Evolutionary conservation across 2,797 vertebrate genomes (phyloP).

Genomic region (Typhlichthys subterraneus): DNA sequence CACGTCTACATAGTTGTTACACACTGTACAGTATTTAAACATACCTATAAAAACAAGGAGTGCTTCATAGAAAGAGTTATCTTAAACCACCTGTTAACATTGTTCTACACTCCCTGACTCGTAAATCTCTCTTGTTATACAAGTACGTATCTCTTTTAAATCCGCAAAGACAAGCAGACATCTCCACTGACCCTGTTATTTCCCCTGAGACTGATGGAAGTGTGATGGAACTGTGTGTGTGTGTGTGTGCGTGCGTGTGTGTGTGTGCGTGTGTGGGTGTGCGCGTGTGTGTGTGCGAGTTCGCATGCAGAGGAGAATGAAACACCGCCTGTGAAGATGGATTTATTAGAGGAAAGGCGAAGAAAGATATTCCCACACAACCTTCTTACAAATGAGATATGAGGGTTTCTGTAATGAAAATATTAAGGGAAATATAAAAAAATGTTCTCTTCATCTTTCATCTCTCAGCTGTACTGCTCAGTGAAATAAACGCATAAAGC

Average conservation of each 20-base stretch:
- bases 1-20: too few species aligned
- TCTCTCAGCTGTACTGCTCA: conserved; percentile 24
- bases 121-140: neutral
- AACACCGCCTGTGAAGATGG: neutral
- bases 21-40: too few species aligned
- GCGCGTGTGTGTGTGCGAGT: neutral
- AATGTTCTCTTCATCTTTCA: conserved; percentile 28
- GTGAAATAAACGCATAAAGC: conserved; percentile 22
- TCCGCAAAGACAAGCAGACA: conserved; percentile 10
- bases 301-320: conserved; percentile 2
- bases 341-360: conserved; percentile 14
- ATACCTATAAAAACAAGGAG: too few species aligned
- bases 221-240: neutral
- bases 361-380: conserved; percentile 5
- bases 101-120: too few species aligned
- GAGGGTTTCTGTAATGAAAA: conserved; percentile 24
- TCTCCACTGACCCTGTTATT: conserved; percentile 14
- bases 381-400: conserved; percentile 12
- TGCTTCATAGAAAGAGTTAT: too few species aligned
- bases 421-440: conserved; percentile 26
- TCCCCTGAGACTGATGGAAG: neutral
- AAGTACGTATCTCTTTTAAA: conserved; percentile 26
- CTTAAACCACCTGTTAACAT: too few species aligned
- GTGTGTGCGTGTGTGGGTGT: too few species aligned
- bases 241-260: too few species aligned